Evolutionary conservation across 1,140 invertebrate genomes (phyloP), one percentile per base, ranked within the genome.

Genomic region (Drosophila triauraria): DNA sequence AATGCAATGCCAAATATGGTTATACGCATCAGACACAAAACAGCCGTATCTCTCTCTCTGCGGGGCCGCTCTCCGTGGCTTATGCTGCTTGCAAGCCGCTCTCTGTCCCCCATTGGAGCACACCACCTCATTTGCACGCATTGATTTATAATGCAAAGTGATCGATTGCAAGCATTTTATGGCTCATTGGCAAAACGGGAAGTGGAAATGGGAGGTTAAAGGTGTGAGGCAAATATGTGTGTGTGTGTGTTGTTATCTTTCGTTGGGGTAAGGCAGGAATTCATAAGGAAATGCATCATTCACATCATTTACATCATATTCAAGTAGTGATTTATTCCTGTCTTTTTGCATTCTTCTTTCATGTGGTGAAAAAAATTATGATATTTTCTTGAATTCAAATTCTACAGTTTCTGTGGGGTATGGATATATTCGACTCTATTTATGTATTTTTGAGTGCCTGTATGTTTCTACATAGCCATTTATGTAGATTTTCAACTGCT

Each of bases 1-100:
- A 87, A 78, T 87, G 84, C 84, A 87, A 90, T 79, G 77, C 84
- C 84, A 87, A 87, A 87, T 87, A 87, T 87, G 84, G 84, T 87
- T 87, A 87, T 87, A 78, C 68, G 77, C 80, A 88, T 75, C 78
- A 67, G 62, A 54, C 63, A 76, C 40, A 44, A 60, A 65, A 57
- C 40, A 17, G n/a, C 23, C 15, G 50, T 17, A 13, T n/a, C 50
- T 12, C 50, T 12, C 30, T 20, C 65, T 64, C 40, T 46, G 17
- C 15, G 40, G 25, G 32, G 35, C 40, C 60, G n/a, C 30, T 38
- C 60, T 40, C 30, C 20, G 12, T 0, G 35, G 38, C 47, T 35
- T 70, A 70, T 57, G 43, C 27, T 40, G 32, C 17, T 56, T 59
- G 13, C 51, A 44, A 50, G 62, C 62, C 30, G 51, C 43, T 72